phyloP scores from a whole-genome alignment of 2,113 vertebrate genomes.

The Halichoerus grypus region DNA sequence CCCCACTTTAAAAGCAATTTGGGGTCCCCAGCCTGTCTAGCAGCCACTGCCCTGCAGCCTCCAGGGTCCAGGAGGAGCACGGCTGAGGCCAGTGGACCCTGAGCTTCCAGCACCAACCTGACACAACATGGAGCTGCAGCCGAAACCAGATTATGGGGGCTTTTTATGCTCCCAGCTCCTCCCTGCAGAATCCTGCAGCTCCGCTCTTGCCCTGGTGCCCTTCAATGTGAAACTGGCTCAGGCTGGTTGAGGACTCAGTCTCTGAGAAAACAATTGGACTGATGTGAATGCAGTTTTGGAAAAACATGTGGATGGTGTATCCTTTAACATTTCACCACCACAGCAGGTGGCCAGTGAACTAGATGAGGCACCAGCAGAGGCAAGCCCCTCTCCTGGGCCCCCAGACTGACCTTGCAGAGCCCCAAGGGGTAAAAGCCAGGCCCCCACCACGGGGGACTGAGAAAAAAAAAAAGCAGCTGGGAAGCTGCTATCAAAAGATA shows the following conservation, averaged over 20 bases:
- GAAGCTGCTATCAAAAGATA: slow-evolving; percentile 90
- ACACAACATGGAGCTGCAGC: slow-evolving; percentile 70
- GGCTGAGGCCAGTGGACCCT: accelerated
- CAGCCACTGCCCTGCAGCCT: too few relatives aligned
- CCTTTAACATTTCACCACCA: slow-evolving; percentile 88
- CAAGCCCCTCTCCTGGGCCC: neutral
- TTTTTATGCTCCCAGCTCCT: slow-evolving; percentile 91
- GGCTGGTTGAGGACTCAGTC: slow-evolving; percentile 94
- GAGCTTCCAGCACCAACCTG: neutral
- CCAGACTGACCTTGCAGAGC: neutral
- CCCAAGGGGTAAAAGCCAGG: neutral
- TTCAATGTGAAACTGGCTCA: slow-evolving; percentile 96
- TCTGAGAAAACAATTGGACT: slow-evolving; percentile 93
- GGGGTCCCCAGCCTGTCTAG: neutral
- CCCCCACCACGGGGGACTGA: neutral
- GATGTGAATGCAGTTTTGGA: slow-evolving; percentile 96
- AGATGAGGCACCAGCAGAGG: slow-evolving; percentile 81
- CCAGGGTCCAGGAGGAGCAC: neutral
- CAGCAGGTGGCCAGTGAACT: slow-evolving; percentile 91
- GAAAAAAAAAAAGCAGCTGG: neutral
- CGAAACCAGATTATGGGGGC: slow-evolving; percentile 94
- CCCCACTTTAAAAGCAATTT: neutral
- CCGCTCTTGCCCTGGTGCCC: slow-evolving; percentile 92
- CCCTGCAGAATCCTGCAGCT: slow-evolving; percentile 90
- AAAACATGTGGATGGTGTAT: slow-evolving; percentile 90